These are phyloP conservation scores for Drosophila orosa DNA, from an alignment of 1,140 invertebrate species.

Conservation along the genomic window DNA sequence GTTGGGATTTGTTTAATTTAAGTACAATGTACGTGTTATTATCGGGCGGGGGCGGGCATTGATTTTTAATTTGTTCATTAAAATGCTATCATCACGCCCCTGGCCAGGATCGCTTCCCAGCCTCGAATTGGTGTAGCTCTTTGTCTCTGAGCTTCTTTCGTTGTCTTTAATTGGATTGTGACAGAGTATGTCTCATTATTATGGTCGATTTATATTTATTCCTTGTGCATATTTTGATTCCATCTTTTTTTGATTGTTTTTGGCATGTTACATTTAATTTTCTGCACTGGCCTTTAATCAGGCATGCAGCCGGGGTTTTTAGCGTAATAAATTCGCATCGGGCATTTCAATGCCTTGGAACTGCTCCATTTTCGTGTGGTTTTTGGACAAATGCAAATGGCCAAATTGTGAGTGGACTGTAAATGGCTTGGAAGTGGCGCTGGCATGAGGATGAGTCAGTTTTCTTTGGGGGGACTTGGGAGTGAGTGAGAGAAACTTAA, in stretches of 20 bases:
- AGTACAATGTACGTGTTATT: slow-evolving; percentile 75
- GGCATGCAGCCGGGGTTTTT: slow-evolving; percentile 65
- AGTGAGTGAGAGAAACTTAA: background rate
- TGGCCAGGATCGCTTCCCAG: slow-evolving; percentile 33
- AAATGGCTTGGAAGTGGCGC: slow-evolving; percentile 33
- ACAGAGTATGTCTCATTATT: slow-evolving; percentile 67
- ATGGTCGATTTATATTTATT: slow-evolving; percentile 65
- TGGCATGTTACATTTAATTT: slow-evolving; percentile 59
- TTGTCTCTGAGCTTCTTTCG: slow-evolving; percentile 4
- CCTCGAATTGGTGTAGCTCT: slow-evolving; percentile 21
- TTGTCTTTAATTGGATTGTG: slow-evolving; percentile 50
- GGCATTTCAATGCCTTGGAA: slow-evolving; percentile 58
- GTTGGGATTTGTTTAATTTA: slow-evolving; percentile 67
- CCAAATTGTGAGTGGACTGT: slow-evolving; percentile 54
- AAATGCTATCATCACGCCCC: slow-evolving; percentile 79
- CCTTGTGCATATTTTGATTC: slow-evolving; percentile 31
- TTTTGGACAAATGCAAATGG: slow-evolving; percentile 63
- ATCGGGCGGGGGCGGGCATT: slow-evolving; percentile 50
- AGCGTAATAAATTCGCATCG: slow-evolving; percentile 62
- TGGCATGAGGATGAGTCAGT: slow-evolving; percentile 28
- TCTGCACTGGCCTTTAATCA: slow-evolving; percentile 47
- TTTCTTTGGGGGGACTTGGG: background rate
- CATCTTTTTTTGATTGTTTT: slow-evolving; percentile 6
- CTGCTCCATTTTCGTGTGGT: slow-evolving; percentile 69
- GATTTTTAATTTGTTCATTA: slow-evolving; percentile 82